Evolutionary conservation across 2,113 vertebrate genomes (phyloP).

Genomic region (Empidonax traillii): DNA sequence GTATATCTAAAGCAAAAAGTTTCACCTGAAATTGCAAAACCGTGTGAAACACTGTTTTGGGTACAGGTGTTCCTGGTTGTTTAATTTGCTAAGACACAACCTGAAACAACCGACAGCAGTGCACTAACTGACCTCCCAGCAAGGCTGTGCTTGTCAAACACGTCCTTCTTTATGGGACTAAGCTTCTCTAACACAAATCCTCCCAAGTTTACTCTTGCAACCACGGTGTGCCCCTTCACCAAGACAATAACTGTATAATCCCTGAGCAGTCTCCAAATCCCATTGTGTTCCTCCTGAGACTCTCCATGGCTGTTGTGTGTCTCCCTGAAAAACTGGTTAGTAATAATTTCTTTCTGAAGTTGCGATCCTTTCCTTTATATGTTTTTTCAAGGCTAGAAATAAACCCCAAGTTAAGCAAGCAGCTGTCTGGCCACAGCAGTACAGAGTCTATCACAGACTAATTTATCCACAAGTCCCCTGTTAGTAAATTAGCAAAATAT

Average conservation of each 20-base stretch:
- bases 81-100: not conserved
- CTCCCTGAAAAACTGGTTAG: not conserved
- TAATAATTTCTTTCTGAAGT: not conserved
- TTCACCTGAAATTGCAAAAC: not conserved
- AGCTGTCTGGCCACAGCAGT: not conserved
- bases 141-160: not conserved
- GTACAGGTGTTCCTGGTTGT: not conserved
- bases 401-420: not conserved
- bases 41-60: not conserved
- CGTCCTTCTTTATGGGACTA: not conserved
- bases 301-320: not conserved
- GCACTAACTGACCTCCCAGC: not conserved
- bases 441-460: not conserved
- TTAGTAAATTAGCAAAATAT: not conserved
- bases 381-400: not conserved
- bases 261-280: not conserved
- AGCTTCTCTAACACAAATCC: not conserved
- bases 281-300: not conserved
- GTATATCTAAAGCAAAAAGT: not conserved
- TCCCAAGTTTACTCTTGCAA: not conserved
- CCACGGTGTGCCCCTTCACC: fast-evolving
- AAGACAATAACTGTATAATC: not conserved
- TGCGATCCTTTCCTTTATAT: not conserved
- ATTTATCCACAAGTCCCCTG: not conserved
- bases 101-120: not conserved